phyloP scores from a whole-genome alignment of 2,113 vertebrate species.

The Tamias sibiricus region DNA sequence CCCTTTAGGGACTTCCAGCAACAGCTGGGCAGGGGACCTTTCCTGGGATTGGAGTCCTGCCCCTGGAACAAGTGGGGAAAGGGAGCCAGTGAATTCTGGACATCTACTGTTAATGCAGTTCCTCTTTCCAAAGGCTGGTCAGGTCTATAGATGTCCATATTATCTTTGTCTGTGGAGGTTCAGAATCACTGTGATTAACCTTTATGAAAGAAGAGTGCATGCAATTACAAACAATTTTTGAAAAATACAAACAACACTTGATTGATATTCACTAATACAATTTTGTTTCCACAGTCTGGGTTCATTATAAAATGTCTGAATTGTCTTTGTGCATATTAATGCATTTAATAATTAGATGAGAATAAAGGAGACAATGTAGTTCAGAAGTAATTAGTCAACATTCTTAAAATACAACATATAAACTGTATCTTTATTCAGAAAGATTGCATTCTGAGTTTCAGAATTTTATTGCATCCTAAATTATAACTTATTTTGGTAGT shows the following conservation, averaged over 20 bases:
- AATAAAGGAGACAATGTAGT: not conserved
- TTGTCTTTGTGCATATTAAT: conserved; percentile 66
- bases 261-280: not conserved
- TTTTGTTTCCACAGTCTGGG: conserved; percentile 48
- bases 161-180: not conserved
- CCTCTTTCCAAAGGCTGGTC: not conserved
- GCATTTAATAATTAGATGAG: conserved; percentile 67
- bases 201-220: not conserved
- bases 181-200: not conserved
- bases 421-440: conserved; percentile 36
- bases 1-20: not conserved
- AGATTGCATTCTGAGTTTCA: conserved; percentile 32
- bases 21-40: not conserved
- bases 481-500: conserved; percentile 38
- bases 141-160: not conserved
- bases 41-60: not conserved
- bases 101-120: not conserved
- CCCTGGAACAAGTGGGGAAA: not conserved
- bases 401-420: conserved; percentile 11
- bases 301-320: conserved; percentile 55
- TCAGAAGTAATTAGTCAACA: conserved; percentile 51
- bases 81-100: not conserved
- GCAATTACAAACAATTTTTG: not conserved
- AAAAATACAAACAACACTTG: conserved; percentile 29
- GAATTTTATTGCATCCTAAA: conserved; percentile 55